phyloP scores from a whole-genome alignment of 2,113 vertebrate species.

The Hiodon alosoides region DNA sequence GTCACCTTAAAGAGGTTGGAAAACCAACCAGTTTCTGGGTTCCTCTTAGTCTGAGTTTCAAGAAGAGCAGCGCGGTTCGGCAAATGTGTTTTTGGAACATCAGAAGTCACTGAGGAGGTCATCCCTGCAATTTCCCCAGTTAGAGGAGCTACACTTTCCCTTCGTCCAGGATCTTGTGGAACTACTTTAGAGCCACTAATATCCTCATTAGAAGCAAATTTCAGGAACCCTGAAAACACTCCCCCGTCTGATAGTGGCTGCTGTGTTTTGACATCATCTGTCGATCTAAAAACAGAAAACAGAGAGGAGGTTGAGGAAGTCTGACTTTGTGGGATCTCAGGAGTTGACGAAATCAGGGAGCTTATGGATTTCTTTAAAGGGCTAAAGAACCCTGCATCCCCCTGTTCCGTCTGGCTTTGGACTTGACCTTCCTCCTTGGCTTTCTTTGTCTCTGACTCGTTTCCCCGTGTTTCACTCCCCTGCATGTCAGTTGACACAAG shows the following conservation, averaged over 20 bases:
- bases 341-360: slow-evolving; percentile 66
- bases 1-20: slow-evolving; percentile 50
- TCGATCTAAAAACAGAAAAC: slow-evolving; percentile 58
- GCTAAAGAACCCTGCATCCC: slow-evolving; percentile 65
- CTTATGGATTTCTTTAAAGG: slow-evolving; percentile 82
- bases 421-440: slow-evolving; percentile 24
- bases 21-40: slow-evolving; percentile 57
- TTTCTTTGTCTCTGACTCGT: slow-evolving; percentile 19
- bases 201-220: slow-evolving; percentile 57
- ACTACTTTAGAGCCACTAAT: slow-evolving; percentile 30
- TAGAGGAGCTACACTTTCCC: slow-evolving; percentile 21
- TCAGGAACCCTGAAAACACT: slow-evolving; percentile 53
- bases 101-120: slow-evolving; percentile 10
- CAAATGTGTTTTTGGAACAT: slow-evolving; percentile 6
- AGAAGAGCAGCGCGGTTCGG: slow-evolving; percentile 8
- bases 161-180: slow-evolving; percentile 33
- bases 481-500: slow-evolving; percentile 27
- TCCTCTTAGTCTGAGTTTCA: slow-evolving; percentile 35
- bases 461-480: slow-evolving; percentile 21
- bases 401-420: slow-evolving; percentile 29
- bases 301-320: slow-evolving; percentile 44
- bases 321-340: slow-evolving; percentile 44
- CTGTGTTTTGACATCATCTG: slow-evolving; percentile 53
- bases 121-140: slow-evolving; percentile 6
- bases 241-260: slow-evolving; percentile 42